phyloP scores from a whole-genome alignment of 2,113 vertebrate genomes.

The Neolamprologus fasciatus region DNA sequence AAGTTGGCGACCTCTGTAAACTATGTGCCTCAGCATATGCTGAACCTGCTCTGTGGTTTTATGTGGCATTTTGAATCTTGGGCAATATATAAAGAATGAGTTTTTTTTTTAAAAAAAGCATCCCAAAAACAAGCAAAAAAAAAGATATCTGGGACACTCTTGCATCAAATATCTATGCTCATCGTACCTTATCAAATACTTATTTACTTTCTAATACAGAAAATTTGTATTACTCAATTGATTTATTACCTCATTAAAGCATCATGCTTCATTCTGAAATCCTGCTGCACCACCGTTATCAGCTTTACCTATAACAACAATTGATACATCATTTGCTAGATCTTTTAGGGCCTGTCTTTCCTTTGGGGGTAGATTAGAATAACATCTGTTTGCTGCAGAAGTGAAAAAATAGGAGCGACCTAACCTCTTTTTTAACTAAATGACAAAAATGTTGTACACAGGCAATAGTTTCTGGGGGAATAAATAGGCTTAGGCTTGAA shows the following conservation, averaged over 20 bases:
- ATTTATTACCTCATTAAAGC: background rate
- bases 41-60: background rate
- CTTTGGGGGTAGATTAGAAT: background rate
- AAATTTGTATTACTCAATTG: background rate
- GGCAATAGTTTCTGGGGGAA: background rate
- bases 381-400: background rate
- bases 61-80: background rate
- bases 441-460: background rate
- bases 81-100: background rate
- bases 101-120: background rate
- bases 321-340: background rate
- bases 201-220: background rate
- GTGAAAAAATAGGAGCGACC: background rate
- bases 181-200: background rate
- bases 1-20: background rate
- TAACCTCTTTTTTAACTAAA: background rate
- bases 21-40: background rate
- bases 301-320: background rate
- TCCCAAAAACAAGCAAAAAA: background rate
- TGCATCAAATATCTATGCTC: background rate
- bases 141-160: background rate
- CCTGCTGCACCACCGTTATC: background rate
- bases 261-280: fast-evolving
- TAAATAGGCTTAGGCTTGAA: background rate
- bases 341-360: background rate